phyloP scores from a whole-genome alignment of 2,888 invertebrate genomes.

The Sepiola atlantica region DNA sequence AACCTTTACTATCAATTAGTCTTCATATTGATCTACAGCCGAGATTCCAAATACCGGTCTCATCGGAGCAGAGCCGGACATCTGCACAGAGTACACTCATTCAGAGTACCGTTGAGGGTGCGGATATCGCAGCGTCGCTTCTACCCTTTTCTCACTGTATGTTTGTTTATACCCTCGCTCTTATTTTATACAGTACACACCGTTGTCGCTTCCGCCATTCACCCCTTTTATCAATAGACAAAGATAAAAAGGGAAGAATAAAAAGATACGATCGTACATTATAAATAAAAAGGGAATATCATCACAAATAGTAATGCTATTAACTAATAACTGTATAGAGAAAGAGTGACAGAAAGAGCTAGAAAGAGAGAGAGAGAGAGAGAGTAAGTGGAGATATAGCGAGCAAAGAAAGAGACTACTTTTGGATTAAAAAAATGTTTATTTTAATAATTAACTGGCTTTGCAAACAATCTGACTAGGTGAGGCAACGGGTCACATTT shows the following conservation, averaged over 20 bases:
- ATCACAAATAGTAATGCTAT: neutral
- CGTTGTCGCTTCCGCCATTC: neutral
- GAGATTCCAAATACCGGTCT: no score
- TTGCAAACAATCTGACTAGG: no score
- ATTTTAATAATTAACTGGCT: no score
- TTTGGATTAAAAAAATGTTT: no score
- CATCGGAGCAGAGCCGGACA: no score
- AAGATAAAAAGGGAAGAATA: neutral
- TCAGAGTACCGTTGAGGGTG: neutral
- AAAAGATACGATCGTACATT: neutral
- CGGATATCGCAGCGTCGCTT: neutral
- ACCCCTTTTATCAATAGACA: neutral
- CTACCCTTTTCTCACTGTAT: neutral
- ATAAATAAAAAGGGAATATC: neutral
- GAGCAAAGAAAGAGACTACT: neutral
- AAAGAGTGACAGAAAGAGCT: conserved; percentile 33
- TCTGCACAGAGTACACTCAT: neutral
- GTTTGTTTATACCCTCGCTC: neutral
- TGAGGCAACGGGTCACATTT: no score
- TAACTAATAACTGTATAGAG: neutral
- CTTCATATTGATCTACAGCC: no score
- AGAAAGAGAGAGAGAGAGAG: conserved; percentile 23
- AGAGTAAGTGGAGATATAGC: neutral
- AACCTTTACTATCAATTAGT: no score
- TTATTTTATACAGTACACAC: neutral